These are phyloP conservation scores for Itoplectis maculator DNA, from an alignment of 2,888 invertebrate genomes.

Conservation along the genomic window DNA sequence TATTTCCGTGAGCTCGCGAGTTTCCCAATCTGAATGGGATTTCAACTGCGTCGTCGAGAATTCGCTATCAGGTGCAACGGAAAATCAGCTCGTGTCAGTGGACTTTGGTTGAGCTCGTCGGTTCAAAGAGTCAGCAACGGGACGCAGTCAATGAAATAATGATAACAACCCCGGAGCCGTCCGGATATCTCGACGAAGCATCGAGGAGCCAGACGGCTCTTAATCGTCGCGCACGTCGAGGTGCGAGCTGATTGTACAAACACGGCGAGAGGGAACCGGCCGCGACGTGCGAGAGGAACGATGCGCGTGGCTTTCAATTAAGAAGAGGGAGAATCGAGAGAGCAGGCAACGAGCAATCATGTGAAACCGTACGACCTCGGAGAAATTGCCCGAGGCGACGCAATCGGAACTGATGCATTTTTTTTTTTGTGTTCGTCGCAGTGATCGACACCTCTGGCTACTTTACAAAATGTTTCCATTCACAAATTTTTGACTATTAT, in stretches of 20 bases:
- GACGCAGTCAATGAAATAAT: conserved; percentile 52
- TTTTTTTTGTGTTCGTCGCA: not conserved
- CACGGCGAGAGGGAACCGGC: conserved; percentile 9
- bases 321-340: conserved; percentile 21
- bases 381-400: conserved; percentile 12
- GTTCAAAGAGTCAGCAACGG: not conserved
- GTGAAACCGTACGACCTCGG: conserved; percentile 45
- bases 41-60: not conserved
- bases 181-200: not conserved
- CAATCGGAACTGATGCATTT: not conserved
- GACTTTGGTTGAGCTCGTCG: conserved; percentile 3
- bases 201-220: conserved; percentile 13
- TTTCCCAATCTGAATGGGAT: not conserved
- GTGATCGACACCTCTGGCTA: not conserved
- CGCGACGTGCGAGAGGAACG: conserved; percentile 21
- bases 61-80: not conserved
- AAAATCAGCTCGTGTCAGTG: not conserved
- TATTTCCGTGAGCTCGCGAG: not conserved
- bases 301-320: conserved; percentile 24
- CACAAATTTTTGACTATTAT: too few relatives aligned
- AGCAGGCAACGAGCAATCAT: conserved; percentile 15
- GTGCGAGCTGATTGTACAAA: conserved; percentile 20
- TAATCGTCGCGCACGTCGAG: conserved; percentile 12
- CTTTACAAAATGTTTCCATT: not conserved
- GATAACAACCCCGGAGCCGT: conserved; percentile 37